These are phyloP conservation scores for Orthosia gracilis DNA, from an alignment of 2,888 invertebrate species.

Conservation along the genomic window DNA sequence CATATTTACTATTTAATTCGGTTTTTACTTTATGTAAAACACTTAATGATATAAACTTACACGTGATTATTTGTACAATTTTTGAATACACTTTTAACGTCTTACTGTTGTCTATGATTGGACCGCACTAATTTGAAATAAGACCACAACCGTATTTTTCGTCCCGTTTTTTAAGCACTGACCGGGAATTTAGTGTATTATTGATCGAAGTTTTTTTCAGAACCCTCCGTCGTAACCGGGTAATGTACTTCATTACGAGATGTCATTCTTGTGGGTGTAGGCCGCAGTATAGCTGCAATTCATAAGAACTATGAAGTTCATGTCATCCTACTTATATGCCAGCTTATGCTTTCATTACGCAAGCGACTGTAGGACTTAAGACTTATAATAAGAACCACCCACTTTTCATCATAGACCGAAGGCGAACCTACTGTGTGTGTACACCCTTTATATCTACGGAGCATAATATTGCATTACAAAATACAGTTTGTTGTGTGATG, in stretches of 20 bases:
- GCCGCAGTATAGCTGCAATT: not conserved
- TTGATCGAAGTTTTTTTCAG: too few relatives aligned
- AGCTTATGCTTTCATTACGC: conserved; percentile 37
- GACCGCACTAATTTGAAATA: too few relatives aligned
- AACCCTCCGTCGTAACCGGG: not conserved
- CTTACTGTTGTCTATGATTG: too few relatives aligned
- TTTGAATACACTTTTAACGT: too few relatives aligned
- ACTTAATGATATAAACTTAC: too few relatives aligned
- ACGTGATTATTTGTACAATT: too few relatives aligned
- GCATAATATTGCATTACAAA: conserved; percentile 1
- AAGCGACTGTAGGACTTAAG: not conserved
- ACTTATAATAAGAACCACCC: not conserved
- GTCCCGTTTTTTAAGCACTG: too few relatives aligned
- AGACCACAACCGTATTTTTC: too few relatives aligned
- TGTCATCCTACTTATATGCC: conserved; percentile 7
- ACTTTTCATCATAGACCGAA: not conserved
- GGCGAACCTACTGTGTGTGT: not conserved
- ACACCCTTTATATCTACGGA: too few relatives aligned
- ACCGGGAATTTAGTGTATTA: too few relatives aligned
- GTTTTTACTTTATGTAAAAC: too few relatives aligned
- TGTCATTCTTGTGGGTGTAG: not conserved
- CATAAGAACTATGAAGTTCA: conserved; percentile 12
- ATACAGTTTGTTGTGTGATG: conserved; percentile 1
- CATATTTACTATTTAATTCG: too few relatives aligned
- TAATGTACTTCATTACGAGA: not conserved